phyloP scores from a whole-genome alignment of 2,797 vertebrate species.

The Siniperca obscura region DNA sequence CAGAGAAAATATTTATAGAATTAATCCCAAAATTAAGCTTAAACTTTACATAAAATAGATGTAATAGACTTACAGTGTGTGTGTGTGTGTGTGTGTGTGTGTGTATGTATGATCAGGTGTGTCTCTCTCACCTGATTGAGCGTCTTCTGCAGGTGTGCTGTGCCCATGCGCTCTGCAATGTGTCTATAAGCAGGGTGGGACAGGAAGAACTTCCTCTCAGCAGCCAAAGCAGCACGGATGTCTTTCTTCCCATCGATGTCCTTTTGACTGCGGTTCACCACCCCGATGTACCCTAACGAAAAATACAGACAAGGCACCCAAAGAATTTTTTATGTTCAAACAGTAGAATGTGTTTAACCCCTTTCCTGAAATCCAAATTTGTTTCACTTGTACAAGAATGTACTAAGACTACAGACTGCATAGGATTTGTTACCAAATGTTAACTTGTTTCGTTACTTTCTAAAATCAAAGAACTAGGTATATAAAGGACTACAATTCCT shows the following conservation, averaged over 20 bases:
- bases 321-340: not conserved
- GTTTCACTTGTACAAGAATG: not conserved
- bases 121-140: constrained; percentile 91
- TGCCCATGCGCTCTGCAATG: constrained; percentile 96
- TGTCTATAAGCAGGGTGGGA: constrained; percentile 95
- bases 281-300: constrained; percentile 92
- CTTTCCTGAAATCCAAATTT: not conserved
- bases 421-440: too few relatives aligned
- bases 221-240: constrained; percentile 91
- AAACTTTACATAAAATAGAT: not conserved
- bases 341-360: not conserved
- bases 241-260: constrained; percentile 98
- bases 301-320: not conserved
- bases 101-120: not conserved
- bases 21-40: not conserved
- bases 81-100: not conserved
- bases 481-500: not conserved
- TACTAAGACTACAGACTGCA: not conserved
- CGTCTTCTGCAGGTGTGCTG: constrained; percentile 91
- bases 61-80: not conserved
- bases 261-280: constrained; percentile 98
- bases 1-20: not conserved
- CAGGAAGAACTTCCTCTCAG: constrained; percentile 97
- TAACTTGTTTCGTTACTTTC: not conserved
- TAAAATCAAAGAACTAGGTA: not conserved